phyloP scores from a whole-genome alignment of 2,888 invertebrate species.

The Mesorhabditis spiculigera region DNA sequence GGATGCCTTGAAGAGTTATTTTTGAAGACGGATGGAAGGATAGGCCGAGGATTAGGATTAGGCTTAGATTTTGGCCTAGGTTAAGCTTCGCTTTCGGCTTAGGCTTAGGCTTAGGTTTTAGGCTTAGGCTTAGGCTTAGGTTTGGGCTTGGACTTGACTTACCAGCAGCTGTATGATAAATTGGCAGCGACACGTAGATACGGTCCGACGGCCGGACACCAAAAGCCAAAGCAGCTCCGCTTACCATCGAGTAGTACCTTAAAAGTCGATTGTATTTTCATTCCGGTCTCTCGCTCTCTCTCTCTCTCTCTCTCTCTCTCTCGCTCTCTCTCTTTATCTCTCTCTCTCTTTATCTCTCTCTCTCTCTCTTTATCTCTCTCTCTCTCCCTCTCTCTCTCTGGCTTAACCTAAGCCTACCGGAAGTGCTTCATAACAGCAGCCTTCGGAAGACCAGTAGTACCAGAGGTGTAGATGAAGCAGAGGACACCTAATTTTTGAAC shows the following conservation, averaged over 20 bases:
- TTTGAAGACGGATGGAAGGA: background rate
- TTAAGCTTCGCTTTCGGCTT: too few species aligned
- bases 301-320: too few species aligned
- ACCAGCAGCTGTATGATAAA: slow-evolving; percentile 93
- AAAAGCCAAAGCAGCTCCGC: slow-evolving; percentile 60
- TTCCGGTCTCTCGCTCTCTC: too few species aligned
- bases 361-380: too few species aligned
- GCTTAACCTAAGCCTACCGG: slow-evolving; percentile 62
- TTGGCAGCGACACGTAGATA: slow-evolving; percentile 84
- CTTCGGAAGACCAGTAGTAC: slow-evolving; percentile 95
- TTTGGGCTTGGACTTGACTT: slow-evolving; percentile 15
- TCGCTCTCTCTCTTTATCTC: too few species aligned
- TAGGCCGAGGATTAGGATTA: too few species aligned
- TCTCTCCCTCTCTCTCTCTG: background rate
- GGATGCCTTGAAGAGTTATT: background rate
- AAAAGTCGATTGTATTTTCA: background rate
- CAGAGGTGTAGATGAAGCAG: slow-evolving; percentile 94
- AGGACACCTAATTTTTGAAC: slow-evolving; percentile 61
- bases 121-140: too few species aligned
- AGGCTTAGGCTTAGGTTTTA: too few species aligned
- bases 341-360: too few species aligned
- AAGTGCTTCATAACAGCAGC: slow-evolving; percentile 92
- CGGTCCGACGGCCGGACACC: slow-evolving; percentile 72
- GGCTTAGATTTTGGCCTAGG: too few species aligned
- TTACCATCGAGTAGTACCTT: slow-evolving; percentile 55